phyloP scores from a whole-genome alignment of 2,113 vertebrate genomes.

The Felis catus region F.catus_Fca126_mat1.0 CM031414.1:96560501-96561000 shows the following conservation, averaged over 20 bases:
- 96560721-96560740: neutral
- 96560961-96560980: no score
- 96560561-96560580: accelerated
- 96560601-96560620: neutral
- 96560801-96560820: neutral
- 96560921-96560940: no score
- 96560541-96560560: neutral
- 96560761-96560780: neutral
- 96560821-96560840: neutral
- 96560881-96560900: no score
- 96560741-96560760: neutral
- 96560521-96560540: neutral
- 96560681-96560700: neutral
- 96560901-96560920: no score
- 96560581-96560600: neutral
- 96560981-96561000: no score
- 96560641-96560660: neutral
- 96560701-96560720: neutral
- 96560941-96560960: no score
- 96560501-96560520: neutral
- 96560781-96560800: neutral
- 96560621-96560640: neutral
- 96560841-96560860: neutral
- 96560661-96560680: neutral
- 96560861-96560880: neutral